Base-by-base conservation (phyloP, 2,797 vertebrate genomes). In the Acanthurus tractus region DNA sequence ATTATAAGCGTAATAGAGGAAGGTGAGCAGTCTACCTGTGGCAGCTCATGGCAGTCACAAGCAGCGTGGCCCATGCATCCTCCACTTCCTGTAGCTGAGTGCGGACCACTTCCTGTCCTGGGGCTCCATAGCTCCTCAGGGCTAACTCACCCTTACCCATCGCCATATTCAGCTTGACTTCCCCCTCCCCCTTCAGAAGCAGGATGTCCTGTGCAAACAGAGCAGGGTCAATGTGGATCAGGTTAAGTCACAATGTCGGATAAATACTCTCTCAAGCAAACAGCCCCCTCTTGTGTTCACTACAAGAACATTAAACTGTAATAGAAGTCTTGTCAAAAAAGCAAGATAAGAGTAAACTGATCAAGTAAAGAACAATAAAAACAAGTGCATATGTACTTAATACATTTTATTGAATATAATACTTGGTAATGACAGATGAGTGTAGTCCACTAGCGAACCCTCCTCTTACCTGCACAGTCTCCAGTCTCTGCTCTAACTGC, bases 141-240 rank as follows among this genome's bases (percentile, higher is more conserved):
- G 96, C 96, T 82, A 98, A 92, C 56, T 99, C 97, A 17, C 96
- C 97, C 94, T 99, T 99, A 66, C 98, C 98, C 68, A 98, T 96
- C 18, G 97, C 96, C 96, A 99, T 96, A 74, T 99, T 99, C 85
- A 99, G 88, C 82, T 97, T 99, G 61, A 99, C 97, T 85, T 99
- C 98, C 0, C 98, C 98, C 22, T 99, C 98, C 0, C 97, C 98
- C 91, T 97, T 99, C 95, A 98, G 95, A 88, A 99, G 94, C 83
- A 99, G 95, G 94, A 99, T 97, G 68, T 99, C 98, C 98, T 99
- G 91, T 79, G 22, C 54, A 91, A 86, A 91, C 76, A 86, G 13
- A 85, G 63, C 0, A 8, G 3, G 34, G 38, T 74, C 63, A 69
- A 12, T 50, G 23, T 29, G 18, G 71, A 67, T 25, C 49, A 29